Evolutionary conservation across 1,140 invertebrate genomes (phyloP).

Genomic region (Nixonia krombeini): DNA sequence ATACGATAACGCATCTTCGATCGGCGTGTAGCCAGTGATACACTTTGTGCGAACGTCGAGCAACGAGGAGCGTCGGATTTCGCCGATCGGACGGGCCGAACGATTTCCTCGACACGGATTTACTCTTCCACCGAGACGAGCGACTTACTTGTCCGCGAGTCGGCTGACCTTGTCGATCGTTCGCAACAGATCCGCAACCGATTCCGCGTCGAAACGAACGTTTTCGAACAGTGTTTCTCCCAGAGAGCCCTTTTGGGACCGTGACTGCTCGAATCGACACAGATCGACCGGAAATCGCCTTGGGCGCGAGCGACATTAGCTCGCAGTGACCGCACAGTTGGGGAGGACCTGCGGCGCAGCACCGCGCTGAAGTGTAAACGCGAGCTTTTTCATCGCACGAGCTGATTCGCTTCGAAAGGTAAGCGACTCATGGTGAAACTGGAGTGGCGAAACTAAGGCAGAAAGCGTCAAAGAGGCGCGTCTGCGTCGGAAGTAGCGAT

Average conservation of each 20-base stretch:
- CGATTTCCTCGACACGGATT: slow-evolving; percentile 15
- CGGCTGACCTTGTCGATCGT: slow-evolving; percentile 15
- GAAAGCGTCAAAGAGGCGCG: slow-evolving; percentile 13
- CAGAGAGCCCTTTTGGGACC: too few species aligned
- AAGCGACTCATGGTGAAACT: slow-evolving; percentile 21
- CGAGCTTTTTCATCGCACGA: slow-evolving; percentile 20
- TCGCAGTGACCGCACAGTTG: too few species aligned
- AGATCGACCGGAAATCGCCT: too few species aligned
- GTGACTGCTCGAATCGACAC: too few species aligned
- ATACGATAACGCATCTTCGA: slow-evolving; percentile 31
- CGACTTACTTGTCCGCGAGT: slow-evolving; percentile 8
- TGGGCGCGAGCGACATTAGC: too few species aligned
- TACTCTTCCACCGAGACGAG: background rate
- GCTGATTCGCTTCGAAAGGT: slow-evolving; percentile 14
- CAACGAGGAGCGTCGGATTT: slow-evolving; percentile 2
- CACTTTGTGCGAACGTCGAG: background rate
- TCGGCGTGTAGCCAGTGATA: slow-evolving; percentile 15
- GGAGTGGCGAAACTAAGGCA: slow-evolving; percentile 27
- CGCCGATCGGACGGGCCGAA: slow-evolving; percentile 20
- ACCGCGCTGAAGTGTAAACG: background rate
- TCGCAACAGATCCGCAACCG: too few species aligned
- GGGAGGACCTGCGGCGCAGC: too few species aligned
- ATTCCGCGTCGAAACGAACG: background rate
- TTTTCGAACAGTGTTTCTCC: too few species aligned
- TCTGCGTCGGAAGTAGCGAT: slow-evolving; percentile 5